Evolutionary conservation across 2,888 invertebrate species (phyloP).

Genomic region (Meiosimyza platycephala): DNA sequence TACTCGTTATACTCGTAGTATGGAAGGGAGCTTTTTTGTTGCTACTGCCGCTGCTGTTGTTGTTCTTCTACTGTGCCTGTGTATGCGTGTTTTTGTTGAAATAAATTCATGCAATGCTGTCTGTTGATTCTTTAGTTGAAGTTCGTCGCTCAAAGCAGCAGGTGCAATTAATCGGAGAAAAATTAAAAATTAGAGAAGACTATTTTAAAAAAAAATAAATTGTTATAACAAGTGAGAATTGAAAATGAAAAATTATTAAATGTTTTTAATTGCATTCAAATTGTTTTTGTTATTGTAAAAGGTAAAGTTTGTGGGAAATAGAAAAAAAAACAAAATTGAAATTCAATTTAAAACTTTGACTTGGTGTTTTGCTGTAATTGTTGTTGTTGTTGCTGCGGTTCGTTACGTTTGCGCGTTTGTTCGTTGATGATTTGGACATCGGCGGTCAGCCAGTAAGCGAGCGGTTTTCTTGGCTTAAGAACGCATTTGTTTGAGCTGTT

Average conservation of each 20-base stretch:
- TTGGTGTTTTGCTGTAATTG: constrained; percentile 18
- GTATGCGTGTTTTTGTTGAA: constrained; percentile 33
- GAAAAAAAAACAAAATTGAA: background rate
- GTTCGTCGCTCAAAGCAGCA: constrained; percentile 47
- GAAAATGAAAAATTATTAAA: no score
- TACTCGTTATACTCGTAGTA: constrained; percentile 40
- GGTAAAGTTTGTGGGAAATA: background rate
- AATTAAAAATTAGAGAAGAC: constrained; percentile 1
- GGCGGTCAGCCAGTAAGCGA: constrained; percentile 3
- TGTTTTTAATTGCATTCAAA: no score
- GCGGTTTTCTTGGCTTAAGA: background rate
- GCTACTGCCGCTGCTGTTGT: constrained; percentile 2
- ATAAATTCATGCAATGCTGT: constrained; percentile 47
- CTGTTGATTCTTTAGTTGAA: constrained; percentile 51
- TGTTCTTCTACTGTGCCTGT: background rate
- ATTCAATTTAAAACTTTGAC: constrained; percentile 17
- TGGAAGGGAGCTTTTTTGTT: constrained; percentile 30
- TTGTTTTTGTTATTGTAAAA: background rate
- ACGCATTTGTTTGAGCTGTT: constrained; percentile 14
- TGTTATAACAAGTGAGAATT: constrained; percentile 2
- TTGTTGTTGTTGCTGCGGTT: constrained; percentile 15
- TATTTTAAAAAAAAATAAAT: background rate
- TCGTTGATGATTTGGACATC: constrained; percentile 3
- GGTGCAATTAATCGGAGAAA: constrained; percentile 22
- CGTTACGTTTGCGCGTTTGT: constrained; percentile 11